Evolutionary conservation across 2,797 vertebrate species (phyloP).

Genomic region (Bryconaethiops microstoma): DNA sequence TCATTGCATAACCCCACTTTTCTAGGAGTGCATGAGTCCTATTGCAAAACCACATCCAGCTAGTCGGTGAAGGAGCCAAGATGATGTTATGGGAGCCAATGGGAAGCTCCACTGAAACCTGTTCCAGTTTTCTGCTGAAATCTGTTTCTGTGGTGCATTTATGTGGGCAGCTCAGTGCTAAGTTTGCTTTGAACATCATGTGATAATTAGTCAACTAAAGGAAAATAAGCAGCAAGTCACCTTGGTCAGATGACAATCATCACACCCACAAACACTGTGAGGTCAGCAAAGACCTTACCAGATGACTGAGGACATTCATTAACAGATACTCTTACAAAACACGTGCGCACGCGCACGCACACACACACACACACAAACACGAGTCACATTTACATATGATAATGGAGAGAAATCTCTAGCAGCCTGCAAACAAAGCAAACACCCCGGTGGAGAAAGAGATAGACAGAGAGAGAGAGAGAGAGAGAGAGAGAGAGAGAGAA

Average conservation of each 20-base stretch:
- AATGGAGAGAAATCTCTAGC: not conserved
- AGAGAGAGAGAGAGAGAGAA: not conserved
- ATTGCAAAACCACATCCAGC: not conserved
- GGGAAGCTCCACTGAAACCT: not conserved
- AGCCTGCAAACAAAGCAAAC: not conserved
- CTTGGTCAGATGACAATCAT: slow-evolving; percentile 17
- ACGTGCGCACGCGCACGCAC: not conserved
- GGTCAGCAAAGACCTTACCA: slow-evolving; percentile 28
- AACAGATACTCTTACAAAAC: slow-evolving; percentile 9
- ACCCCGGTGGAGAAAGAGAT: not conserved
- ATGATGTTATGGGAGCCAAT: not conserved
- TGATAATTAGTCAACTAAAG: slow-evolving; percentile 16
- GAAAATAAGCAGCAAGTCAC: slow-evolving; percentile 24
- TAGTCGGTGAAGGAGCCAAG: not conserved
- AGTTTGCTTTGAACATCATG: slow-evolving; percentile 12
- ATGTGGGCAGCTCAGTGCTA: not conserved
- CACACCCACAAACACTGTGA: not conserved
- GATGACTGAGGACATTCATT: slow-evolving; percentile 4
- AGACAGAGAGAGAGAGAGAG: not conserved
- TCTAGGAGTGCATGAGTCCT: not conserved
- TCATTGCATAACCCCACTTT: slow-evolving; percentile 21
- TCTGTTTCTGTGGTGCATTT: too few species aligned
- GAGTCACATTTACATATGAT: not conserved
- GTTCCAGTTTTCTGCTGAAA: not conserved
- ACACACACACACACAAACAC: too few species aligned